Evolutionary conservation across 2,797 vertebrate species (phyloP).

Genomic region (Acrossocheilus fasciatus): DNA sequence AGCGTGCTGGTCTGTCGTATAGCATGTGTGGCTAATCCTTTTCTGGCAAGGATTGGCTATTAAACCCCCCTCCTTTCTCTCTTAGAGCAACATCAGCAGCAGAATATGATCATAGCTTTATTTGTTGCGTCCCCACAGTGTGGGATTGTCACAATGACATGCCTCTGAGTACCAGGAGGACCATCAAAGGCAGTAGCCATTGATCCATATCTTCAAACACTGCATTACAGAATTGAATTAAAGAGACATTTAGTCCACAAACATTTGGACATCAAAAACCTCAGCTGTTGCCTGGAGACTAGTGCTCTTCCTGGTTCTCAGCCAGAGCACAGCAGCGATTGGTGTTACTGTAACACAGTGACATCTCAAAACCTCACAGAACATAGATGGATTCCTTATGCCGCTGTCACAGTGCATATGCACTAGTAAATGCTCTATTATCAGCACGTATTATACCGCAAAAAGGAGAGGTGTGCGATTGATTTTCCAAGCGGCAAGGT

Average conservation of each 20-base stretch:
- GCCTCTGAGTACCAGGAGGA: slow-evolving; percentile 62
- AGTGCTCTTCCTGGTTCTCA: slow-evolving; percentile 53
- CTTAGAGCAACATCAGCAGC: slow-evolving; percentile 41
- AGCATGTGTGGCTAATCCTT: slow-evolving; percentile 45
- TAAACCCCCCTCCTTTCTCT: slow-evolving; percentile 30
- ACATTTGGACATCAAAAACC: slow-evolving; percentile 71
- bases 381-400: neutral
- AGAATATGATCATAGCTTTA: slow-evolving; percentile 49
- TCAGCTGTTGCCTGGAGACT: slow-evolving; percentile 68
- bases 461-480: neutral
- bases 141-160: slow-evolving; percentile 63
- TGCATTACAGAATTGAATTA: slow-evolving; percentile 69
- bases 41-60: slow-evolving; percentile 47
- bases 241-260: slow-evolving; percentile 71
- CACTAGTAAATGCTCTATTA: neutral
- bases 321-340: slow-evolving; percentile 47
- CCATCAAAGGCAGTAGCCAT: slow-evolving; percentile 64
- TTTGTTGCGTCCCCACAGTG: slow-evolving; percentile 56
- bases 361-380: slow-evolving; percentile 45
- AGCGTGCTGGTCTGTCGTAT: slow-evolving; percentile 12
- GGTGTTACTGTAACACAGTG: slow-evolving; percentile 47
- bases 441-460: neutral
- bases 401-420: neutral
- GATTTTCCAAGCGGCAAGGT: neutral
- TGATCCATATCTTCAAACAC: slow-evolving; percentile 69